phyloP scores from a whole-genome alignment of 2,888 invertebrate species.

The Apotomis betuletana region DNA sequence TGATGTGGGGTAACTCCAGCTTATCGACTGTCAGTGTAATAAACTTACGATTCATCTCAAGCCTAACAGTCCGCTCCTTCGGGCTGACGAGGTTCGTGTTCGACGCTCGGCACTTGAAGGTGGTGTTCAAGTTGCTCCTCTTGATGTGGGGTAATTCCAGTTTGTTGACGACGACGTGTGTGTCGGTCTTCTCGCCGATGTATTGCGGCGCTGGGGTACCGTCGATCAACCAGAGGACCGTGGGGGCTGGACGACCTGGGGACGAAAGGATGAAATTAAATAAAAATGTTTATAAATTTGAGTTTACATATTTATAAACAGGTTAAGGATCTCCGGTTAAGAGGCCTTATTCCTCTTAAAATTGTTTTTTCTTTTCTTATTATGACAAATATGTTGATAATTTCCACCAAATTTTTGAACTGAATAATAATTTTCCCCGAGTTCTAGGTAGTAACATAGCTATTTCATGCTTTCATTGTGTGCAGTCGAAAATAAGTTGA shows the following conservation, averaged over 20 bases:
- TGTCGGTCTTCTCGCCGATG: constrained; percentile 87
- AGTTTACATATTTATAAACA: no score
- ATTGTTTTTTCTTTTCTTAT: no score
- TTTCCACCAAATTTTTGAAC: no score
- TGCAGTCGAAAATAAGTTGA: no score
- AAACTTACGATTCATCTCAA: constrained; percentile 92
- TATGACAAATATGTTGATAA: no score
- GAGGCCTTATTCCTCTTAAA: no score
- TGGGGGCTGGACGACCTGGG: constrained; percentile 91
- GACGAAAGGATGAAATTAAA: constrained; percentile 9
- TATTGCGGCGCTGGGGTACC: constrained; percentile 88
- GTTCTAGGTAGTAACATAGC: no score
- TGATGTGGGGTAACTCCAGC: no score
- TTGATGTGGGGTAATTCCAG: constrained; percentile 89
- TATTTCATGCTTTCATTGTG: no score
- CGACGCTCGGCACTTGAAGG: constrained; percentile 93
- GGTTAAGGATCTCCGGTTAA: no score
- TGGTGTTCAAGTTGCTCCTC: constrained; percentile 91
- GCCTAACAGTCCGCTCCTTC: constrained; percentile 90
- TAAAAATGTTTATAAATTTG: neutral
- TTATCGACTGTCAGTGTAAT: neutral
- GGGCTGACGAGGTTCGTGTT: constrained; percentile 94
- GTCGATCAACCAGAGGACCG: constrained; percentile 93
- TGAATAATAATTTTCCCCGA: no score
- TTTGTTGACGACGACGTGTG: constrained; percentile 90